Evolutionary conservation across 92 coral and sea anemone genomes (phyloP), one percentile per base, ranked within the genome.

Genomic region (Micromussa lordhowensis): DNA sequence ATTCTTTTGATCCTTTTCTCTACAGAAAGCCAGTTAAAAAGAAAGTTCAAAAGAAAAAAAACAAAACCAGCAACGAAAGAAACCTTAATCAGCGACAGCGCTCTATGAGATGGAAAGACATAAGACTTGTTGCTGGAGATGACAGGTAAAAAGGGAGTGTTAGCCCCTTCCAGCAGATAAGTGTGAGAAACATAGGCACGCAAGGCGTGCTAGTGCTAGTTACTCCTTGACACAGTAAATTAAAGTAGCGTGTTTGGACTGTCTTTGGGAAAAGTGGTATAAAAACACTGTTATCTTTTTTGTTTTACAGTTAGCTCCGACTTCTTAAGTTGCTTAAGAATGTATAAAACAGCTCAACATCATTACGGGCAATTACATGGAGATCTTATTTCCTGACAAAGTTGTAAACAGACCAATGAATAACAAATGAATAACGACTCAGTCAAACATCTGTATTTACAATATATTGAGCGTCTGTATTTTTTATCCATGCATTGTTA

Each of bases 81-180:
- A 66, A 74, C 40, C 85, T 75, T 58, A 30, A 88, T 21, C 89
- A 88, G 40, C 84, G 81, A 10, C 90, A 91, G 78, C 98, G 91
- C 15, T 96, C 99, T n/a, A 79, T 88, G 26, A 85, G 93, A 91
- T 96, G 99, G 99, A 89, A 81, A 82, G 95, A 92, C 79, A 81
- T 95, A 12, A 72, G 93, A 14, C 92, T 95, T 34, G 93, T 95
- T 87, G 91, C 86, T 9, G 98, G 94, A 31, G 91, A 93, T 29
- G 94, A 94, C 85, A 92, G 96, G 96, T 94, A 71, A 21, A 8
- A 51, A 64, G 6, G 68, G 68, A 61, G 13, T 61, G 18, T 61
- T 24, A n/a, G 24, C 4, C 9, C 21, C 64, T 58, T 58, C 8
- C 15, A 58, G 64, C 24, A 58, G 64, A 22, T 3, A 58, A 58